Evolutionary conservation across 2,113 vertebrate genomes (phyloP), one percentile per base, ranked within the genome.

Genomic region (Steatornis caripensis): DNA sequence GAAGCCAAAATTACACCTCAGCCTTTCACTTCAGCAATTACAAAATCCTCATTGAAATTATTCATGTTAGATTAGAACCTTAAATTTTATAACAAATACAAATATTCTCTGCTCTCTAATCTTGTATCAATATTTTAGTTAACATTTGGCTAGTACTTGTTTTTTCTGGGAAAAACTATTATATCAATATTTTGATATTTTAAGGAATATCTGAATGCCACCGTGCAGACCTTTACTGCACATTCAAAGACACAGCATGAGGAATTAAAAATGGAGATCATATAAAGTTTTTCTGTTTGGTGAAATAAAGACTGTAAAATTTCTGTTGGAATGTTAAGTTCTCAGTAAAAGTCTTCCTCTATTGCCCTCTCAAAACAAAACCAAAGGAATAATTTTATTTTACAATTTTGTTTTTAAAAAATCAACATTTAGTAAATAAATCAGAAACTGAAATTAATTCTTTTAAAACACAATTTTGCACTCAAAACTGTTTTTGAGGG

Each of bases 41-140:
- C 96, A 91, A 46, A 88, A 45, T 70, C 36, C 49, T 74, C 54
- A 32, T 8, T 94, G 60, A 92, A 93, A 94, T 92, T 69, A 92
- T 60, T 45, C 3, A 0, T 68, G 9, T 70, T 70, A 94, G 62
- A 93, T 84, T 76, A 91, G 12, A 87, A 78, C 34, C 6, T 83
- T 20, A 9, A 61, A 60, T 61, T 6, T 84, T 72, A 71, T 81
- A 36, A 78, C 32, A 69, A 84, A 54, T 32, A 70, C 4, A 94
- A 75, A 55, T 74, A 78, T 93, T 62, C 37, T 61, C 49, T 74
- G 23, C 55, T 90, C 39, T 92, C 43, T 92, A 68, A 94, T 84
- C 62, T 93, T 84, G 55, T 37, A 70, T 86, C 39, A 75, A 32
- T 82, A 84, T 79, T 93, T 87, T 78, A 64, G 26, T 89, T 92